Evolutionary conservation across 2,888 invertebrate species (phyloP).

Genomic region (Podabrus alpinus): DNA sequence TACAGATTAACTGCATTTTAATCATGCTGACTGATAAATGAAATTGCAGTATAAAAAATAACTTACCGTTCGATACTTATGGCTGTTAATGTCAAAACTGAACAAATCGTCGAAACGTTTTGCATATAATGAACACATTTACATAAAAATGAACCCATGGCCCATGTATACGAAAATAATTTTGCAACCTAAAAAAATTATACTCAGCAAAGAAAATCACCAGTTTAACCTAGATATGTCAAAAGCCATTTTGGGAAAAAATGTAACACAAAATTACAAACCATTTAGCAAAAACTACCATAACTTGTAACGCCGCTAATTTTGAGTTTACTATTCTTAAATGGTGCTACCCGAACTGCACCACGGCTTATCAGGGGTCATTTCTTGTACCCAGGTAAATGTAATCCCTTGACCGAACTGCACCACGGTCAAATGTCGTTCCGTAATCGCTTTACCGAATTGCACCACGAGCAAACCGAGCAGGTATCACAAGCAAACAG

Average conservation of each 20-base stretch:
- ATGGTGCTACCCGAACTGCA: too few species aligned
- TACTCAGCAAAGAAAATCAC: slow-evolving; percentile 13
- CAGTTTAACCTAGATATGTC: background rate
- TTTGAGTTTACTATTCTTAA: background rate
- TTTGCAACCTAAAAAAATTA: slow-evolving; percentile 62
- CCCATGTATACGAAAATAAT: slow-evolving; percentile 71
- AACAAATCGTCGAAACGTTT: slow-evolving; percentile 72
- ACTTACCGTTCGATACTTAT: slow-evolving; percentile 74
- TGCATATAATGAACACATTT: slow-evolving; percentile 73
- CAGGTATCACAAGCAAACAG: too few species aligned
- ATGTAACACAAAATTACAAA: background rate
- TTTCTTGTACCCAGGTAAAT: too few species aligned
- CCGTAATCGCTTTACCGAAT: too few species aligned
- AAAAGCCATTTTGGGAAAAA: background rate
- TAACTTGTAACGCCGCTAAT: background rate
- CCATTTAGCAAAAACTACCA: background rate
- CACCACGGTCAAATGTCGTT: too few species aligned
- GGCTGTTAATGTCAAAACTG: slow-evolving; percentile 71
- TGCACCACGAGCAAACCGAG: too few species aligned
- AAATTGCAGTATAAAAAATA: background rate
- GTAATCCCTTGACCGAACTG: too few species aligned
- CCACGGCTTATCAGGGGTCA: too few species aligned
- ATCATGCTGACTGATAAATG: background rate
- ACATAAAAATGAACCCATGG: slow-evolving; percentile 68
- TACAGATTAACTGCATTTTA: background rate